Evolutionary conservation across 2,113 vertebrate species (phyloP).

Genomic region (Verasper variegatus): DNA sequence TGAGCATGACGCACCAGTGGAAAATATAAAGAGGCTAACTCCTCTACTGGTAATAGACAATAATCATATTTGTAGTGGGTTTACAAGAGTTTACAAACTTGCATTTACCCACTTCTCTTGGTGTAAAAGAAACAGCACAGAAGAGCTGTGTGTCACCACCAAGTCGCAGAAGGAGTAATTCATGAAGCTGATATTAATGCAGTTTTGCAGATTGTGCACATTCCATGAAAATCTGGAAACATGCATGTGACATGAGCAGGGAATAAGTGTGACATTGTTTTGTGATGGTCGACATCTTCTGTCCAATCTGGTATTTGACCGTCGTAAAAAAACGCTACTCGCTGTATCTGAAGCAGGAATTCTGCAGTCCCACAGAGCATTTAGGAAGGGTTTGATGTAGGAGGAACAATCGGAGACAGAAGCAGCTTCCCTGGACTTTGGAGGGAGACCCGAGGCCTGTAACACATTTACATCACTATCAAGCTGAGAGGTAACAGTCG

Average conservation of each 20-base stretch:
- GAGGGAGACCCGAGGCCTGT: slow-evolving; percentile 19
- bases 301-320: neutral
- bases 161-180: neutral
- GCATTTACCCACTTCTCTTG: neutral
- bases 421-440: slow-evolving; percentile 43
- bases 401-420: neutral
- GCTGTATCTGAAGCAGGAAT: slow-evolving; percentile 5
- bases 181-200: neutral
- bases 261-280: slow-evolving; percentile 51
- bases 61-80: too few relatives aligned
- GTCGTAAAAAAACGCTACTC: neutral
- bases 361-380: neutral
- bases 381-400: neutral
- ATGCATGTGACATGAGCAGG: slow-evolving; percentile 26
- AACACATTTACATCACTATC: slow-evolving; percentile 45
- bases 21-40: too few relatives aligned
- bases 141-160: neutral
- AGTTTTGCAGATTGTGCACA: slow-evolving; percentile 6
- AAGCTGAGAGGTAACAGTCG: slow-evolving; percentile 9
- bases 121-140: neutral
- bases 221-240: slow-evolving; percentile 14
- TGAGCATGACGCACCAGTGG: too few relatives aligned
- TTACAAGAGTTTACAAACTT: too few relatives aligned
- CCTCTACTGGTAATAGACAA: too few relatives aligned
- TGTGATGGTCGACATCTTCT: neutral